Evolutionary conservation across 1,140 invertebrate species (phyloP), one percentile per base, ranked within the genome.

Genomic region (Batillaria attramentaria): DNA sequence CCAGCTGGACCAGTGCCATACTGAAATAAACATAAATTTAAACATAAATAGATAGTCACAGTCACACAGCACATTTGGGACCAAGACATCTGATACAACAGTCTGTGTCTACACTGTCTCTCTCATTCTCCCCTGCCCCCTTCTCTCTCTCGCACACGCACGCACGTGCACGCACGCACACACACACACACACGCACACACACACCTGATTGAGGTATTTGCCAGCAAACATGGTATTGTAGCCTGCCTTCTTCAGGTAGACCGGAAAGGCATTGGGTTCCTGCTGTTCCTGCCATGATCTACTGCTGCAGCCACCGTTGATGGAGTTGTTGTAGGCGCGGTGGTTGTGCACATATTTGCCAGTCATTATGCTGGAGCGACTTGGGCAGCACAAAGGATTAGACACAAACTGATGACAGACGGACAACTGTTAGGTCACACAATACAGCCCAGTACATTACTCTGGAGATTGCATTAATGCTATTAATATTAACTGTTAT

Each of bases 321-420:
- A 95, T 42, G 0, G 95, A 95, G 91, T 97, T 97, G 88, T 97
- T 97, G 1, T 92, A 85, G 0, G 94, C 95, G 28, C 91, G 86
- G 87, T 96, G 95, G 91, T 97, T 97, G 87, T 98, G 96, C 0
- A 95, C 93, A 90, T 97, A 97, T 79, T 93, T 92, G 41, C 97
- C 97, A 0, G 95, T 96, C 24, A 98, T 91, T 60, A 98, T 94
- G 46, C 95, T 95, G 16, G 96, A 94, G 66, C 97, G 93, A 87
- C 96, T 97, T 24, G 97, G 97, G 87, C 97, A 89, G 74, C 88
- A 89, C 2, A 89, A 80, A 4, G 88, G 88, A 54, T 86, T 88
- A 33, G 85, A 84, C 41, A 88, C 87, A 85, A 88, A 89, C 88
- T 89, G 72, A 73, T 81, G 41, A 8, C 24, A 46, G n/a, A n/a